Evolutionary conservation across 2,797 vertebrate species (phyloP).

Genomic region (Myoxocephalus aenaeus): DNA sequence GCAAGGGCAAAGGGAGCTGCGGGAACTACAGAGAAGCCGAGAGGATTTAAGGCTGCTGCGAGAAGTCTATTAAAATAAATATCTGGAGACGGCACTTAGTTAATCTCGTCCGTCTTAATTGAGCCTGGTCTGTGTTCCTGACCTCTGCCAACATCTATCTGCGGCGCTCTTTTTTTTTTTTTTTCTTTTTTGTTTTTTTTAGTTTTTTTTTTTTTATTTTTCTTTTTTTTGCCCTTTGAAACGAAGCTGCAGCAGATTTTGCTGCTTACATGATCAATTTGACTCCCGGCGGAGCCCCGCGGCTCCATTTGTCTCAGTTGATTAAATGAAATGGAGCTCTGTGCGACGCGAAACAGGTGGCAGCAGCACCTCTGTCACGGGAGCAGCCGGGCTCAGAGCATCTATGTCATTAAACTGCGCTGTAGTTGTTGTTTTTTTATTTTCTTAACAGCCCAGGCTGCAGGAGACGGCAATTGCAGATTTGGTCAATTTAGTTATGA

Average conservation of each 20-base stretch:
- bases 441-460: neutral
- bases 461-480: neutral
- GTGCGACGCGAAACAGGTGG: slow-evolving; percentile 32
- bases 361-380: neutral
- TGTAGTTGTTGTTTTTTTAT: neutral
- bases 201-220: too few relatives aligned
- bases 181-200: too few relatives aligned
- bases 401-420: slow-evolving; percentile 7
- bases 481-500: slow-evolving; percentile 18
- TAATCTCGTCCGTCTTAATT: slow-evolving; percentile 43
- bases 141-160: slow-evolving; percentile 53
- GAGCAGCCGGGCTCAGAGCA: neutral
- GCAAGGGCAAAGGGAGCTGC: slow-evolving; percentile 26
- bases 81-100: slow-evolving; percentile 34
- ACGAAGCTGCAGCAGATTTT: slow-evolving; percentile 45
- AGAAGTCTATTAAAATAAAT: slow-evolving; percentile 48
- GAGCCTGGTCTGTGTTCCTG: slow-evolving; percentile 28
- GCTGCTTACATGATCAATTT: slow-evolving; percentile 55
- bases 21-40: neutral
- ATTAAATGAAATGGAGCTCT: slow-evolving; percentile 44
- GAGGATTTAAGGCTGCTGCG: slow-evolving; percentile 15
- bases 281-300: slow-evolving; percentile 34
- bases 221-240: slow-evolving; percentile 52
- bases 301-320: slow-evolving; percentile 48
- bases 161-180: too few relatives aligned